These are phyloP conservation scores for Drosophila sordidula DNA, from an alignment of 2,888 invertebrate genomes.

Conservation along the genomic window DNA sequence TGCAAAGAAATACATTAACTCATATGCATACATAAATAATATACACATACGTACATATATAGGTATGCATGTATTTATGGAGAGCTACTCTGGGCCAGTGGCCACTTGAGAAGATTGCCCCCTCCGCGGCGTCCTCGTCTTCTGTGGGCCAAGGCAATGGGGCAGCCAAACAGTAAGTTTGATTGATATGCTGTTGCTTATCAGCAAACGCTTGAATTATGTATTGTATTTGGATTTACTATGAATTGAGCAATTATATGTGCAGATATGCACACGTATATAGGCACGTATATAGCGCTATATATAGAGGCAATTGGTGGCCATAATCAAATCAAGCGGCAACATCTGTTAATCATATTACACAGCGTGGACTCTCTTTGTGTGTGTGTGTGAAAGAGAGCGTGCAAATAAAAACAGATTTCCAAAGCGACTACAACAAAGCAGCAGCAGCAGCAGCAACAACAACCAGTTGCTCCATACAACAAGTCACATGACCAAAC, in stretches of 20 bases:
- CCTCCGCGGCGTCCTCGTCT: neutral
- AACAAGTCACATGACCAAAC: slow-evolving; percentile 80
- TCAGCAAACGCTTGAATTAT: slow-evolving; percentile 48
- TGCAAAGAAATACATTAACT: slow-evolving; percentile 43
- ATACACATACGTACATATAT: slow-evolving; percentile 15
- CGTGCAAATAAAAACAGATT: slow-evolving; percentile 78
- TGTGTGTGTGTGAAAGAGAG: slow-evolving; percentile 61
- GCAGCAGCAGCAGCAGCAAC: slow-evolving; percentile 37
- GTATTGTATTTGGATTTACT: slow-evolving; percentile 52
- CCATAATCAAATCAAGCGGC: slow-evolving; percentile 62
- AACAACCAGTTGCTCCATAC: slow-evolving; percentile 79
- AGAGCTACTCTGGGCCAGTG: slow-evolving; percentile 23
- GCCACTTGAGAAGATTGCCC: slow-evolving; percentile 47
- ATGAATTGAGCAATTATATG: slow-evolving; percentile 33
- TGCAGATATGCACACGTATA: neutral
- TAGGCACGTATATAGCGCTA: slow-evolving; percentile 1
- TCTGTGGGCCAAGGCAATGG: slow-evolving; percentile 52
- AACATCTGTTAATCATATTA: slow-evolving; percentile 73
- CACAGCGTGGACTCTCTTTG: slow-evolving; percentile 42
- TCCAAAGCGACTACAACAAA: slow-evolving; percentile 75
- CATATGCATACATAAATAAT: slow-evolving; percentile 21
- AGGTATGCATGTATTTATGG: slow-evolving; percentile 3
- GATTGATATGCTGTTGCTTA: slow-evolving; percentile 67
- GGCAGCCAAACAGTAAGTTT: slow-evolving; percentile 29
- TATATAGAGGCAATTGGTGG: slow-evolving; percentile 40